Conservation (phyloP, 2,797 vertebrate genomes). For the Choloepus didactylus region DNA sequence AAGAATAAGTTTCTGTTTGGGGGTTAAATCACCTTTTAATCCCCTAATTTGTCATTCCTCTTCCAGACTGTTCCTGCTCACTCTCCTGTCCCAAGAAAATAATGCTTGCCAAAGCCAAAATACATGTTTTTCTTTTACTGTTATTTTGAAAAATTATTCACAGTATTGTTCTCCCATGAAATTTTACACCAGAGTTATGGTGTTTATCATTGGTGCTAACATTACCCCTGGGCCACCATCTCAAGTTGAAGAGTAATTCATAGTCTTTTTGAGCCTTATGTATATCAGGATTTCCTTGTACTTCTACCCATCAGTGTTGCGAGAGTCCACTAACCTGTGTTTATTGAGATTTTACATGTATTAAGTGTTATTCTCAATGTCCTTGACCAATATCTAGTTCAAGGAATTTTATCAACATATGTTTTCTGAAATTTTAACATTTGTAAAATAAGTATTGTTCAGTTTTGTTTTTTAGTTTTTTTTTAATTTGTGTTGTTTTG, state of each 20-base stretch:
- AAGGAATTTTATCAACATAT: neutral
- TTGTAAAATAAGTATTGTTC: neutral
- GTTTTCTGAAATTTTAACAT: slow-evolving; percentile 8
- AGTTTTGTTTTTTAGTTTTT: neutral
- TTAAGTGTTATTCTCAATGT: neutral
- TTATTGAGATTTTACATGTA: neutral
- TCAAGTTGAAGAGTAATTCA: neutral
- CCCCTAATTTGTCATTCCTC: too few relatives aligned
- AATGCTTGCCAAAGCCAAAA: slow-evolving; percentile 40
- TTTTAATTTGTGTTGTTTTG: neutral
- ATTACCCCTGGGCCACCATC: neutral
- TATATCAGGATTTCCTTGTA: neutral
- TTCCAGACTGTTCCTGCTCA: too few relatives aligned
- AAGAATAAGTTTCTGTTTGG: neutral
- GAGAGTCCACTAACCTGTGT: neutral
- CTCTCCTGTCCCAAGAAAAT: neutral
- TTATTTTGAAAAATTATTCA: slow-evolving; percentile 31
- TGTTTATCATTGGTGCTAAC: neutral
- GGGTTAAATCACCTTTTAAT: neutral
- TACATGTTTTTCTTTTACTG: neutral
- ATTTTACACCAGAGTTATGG: neutral
- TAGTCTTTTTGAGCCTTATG: neutral
- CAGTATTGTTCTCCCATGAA: neutral
- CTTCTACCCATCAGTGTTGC: neutral
- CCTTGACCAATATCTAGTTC: neutral